phyloP scores from a whole-genome alignment of 2,113 vertebrate species.

The Enhydra lutris region DNA sequence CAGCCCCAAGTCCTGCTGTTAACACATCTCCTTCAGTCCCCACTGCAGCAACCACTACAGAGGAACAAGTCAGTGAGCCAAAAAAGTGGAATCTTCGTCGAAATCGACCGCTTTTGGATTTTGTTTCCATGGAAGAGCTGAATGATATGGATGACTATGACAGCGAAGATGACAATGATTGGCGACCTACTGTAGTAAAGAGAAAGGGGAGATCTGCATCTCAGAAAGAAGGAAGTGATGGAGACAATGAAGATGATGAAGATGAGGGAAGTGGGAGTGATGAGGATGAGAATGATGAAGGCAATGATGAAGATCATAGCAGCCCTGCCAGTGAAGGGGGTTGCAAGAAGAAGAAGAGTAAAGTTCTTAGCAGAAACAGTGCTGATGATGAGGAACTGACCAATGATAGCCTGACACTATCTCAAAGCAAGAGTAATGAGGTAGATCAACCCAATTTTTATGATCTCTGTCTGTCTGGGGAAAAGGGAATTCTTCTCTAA shows the following conservation, averaged over 20 bases:
- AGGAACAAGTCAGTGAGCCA: constrained; percentile 90
- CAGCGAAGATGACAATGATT: constrained; percentile 98
- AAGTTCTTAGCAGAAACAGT: constrained; percentile 88
- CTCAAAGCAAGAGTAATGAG: constrained; percentile 97
- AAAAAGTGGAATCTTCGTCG: constrained; percentile 99
- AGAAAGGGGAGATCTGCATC: constrained; percentile 87
- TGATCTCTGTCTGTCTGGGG: constrained; percentile 83
- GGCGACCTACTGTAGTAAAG: constrained; percentile 92
- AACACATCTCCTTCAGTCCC: constrained; percentile 40
- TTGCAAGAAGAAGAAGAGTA: constrained; percentile 91
- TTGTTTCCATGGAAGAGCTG: constrained; percentile 96
- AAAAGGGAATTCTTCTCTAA: constrained; percentile 73
- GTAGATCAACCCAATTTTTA: constrained; percentile 89
- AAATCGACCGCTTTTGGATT: constrained; percentile 95
- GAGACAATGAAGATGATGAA: constrained; percentile 88
- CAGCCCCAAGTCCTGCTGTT: constrained; percentile 57
- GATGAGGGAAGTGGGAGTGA: constrained; percentile 87
- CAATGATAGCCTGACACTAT: constrained; percentile 97
- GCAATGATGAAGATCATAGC: constrained; percentile 85
- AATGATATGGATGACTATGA: constrained; percentile 99
- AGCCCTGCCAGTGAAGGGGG: constrained; percentile 89
- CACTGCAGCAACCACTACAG: constrained; percentile 35
- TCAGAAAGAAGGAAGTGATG: constrained; percentile 89
- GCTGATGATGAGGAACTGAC: constrained; percentile 96
- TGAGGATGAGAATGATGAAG: constrained; percentile 87